These are phyloP conservation scores for Callionymus lyra DNA, from an alignment of 2,113 vertebrate genomes.

Conservation along the genomic window DNA sequence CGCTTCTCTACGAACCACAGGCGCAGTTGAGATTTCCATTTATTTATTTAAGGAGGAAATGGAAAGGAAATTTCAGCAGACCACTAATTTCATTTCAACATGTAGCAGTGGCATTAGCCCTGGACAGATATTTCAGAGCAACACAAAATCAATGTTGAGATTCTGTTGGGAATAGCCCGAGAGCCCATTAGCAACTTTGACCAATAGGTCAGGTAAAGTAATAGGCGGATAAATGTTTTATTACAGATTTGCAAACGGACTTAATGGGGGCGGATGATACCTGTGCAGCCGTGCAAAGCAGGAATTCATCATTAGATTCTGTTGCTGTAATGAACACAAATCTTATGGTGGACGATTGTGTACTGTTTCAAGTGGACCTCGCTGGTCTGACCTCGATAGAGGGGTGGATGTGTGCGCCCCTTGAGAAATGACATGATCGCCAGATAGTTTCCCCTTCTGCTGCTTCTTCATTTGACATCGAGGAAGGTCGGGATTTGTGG, in stretches of 20 bases:
- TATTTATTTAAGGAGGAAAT: constrained; percentile 70
- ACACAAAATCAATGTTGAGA: constrained; percentile 73
- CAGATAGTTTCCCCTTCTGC: too few relatives aligned
- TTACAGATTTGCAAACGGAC: constrained; percentile 77
- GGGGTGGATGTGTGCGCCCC: constrained; percentile 11
- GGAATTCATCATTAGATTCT: constrained; percentile 61
- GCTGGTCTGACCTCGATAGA: constrained; percentile 13
- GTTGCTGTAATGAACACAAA: constrained; percentile 52
- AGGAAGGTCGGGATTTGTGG: too few relatives aligned
- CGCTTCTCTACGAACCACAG: constrained; percentile 16
- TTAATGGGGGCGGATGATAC: constrained; percentile 69
- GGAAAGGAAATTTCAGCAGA: constrained; percentile 62
- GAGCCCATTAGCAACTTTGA: constrained; percentile 81
- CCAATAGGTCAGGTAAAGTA: constrained; percentile 84
- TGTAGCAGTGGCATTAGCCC: constrained; percentile 65
- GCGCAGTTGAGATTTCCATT: constrained; percentile 59
- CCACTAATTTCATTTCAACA: constrained; percentile 74
- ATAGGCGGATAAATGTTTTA: constrained; percentile 88
- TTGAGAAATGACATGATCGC: constrained; percentile 5
- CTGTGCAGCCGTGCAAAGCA: constrained; percentile 58
- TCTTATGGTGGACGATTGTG: constrained; percentile 26
- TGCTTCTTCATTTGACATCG: too few relatives aligned
- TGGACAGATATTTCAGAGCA: constrained; percentile 72
- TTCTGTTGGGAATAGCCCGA: constrained; percentile 68
- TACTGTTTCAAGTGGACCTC: constrained; percentile 26